Percentiles rank a stretch among this genome's conserved stretches.
phyloP scores from a whole-genome alignment of 2,113 vertebrate genomes.

The Dendrocopos noguchii region DNA sequence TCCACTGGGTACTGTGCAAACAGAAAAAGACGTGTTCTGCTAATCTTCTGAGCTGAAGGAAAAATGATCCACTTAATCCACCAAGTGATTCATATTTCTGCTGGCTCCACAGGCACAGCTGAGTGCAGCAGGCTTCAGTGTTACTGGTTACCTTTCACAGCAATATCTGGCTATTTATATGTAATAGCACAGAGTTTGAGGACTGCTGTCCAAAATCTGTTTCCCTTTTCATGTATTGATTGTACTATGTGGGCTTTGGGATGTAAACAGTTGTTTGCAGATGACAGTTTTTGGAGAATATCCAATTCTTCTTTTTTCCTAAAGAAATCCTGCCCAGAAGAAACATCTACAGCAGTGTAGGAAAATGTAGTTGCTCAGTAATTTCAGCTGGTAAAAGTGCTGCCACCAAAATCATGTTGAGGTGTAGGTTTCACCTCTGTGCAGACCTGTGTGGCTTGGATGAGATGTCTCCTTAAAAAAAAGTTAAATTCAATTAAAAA shows the following conservation, averaged over 20 bases:
- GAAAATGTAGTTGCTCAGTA: background rate
- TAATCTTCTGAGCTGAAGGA: background rate
- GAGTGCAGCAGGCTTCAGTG: background rate
- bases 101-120: background rate
- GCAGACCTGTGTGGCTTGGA: background rate
- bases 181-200: background rate
- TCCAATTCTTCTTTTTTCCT: background rate
- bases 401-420: background rate
- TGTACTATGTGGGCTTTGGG: background rate
- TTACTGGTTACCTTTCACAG: background rate
- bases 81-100: background rate
- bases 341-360: background rate
- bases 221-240: background rate
- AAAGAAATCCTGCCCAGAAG: background rate
- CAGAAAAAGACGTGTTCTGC: background rate
- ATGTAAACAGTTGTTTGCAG: slow-evolving; percentile 15
- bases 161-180: background rate
- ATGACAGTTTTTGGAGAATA: background rate
- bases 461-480: background rate
- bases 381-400: background rate
- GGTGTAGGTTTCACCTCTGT: background rate
- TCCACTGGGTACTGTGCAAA: background rate
- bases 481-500: background rate
- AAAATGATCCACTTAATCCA: background rate
- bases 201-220: background rate